Evolutionary conservation across 1,140 invertebrate species (phyloP), one percentile per base, ranked within the genome.

Genomic region (Magallana angulata): DNA sequence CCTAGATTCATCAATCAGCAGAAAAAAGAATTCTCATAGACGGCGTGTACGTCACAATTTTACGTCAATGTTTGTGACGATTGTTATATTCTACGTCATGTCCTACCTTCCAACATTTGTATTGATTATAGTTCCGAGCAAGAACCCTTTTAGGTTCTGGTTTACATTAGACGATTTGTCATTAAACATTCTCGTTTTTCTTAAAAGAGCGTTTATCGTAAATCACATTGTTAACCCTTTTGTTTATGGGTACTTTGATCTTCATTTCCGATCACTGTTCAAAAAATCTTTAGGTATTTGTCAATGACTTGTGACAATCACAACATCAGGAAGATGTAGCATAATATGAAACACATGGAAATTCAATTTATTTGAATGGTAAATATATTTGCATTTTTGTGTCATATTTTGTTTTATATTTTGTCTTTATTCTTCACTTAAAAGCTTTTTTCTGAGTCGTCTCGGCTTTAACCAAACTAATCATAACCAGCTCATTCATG

Each of bases 221-320:
- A 57, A 82, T 58, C 81, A 82, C 8, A 24, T 24, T 1, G 81
- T 58, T 16, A 82, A 82, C 36, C 81, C 81, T 8, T n/a, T 57
- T 30, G 18, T 82, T 11, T 82, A 82, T 58, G 81, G 81, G 0
- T 82, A 82, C 57, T 82, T 82, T 82, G 81, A 82, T 82, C n/a
- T 76, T 11, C 68, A 76, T 76, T 76, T 76, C 24, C 68, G 68
- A 11, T 12, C 24, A 4, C 68, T 30, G 8, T 76, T 76, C 3
- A 36, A 48, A 48, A 48, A 48, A 48, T 48, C 36, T 4, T 48
- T 48, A 48, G 36, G 36, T 48, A 48, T 48, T 48, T 48, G 36
- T 48, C 36, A 48, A 5, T 48, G 36, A 48, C 36, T 48, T 48
- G 36, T 48, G 5, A 48, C 2, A 48, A 48, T 48, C 36, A 48